Evolutionary conservation across 2,888 invertebrate genomes (phyloP), one percentile per base, ranked within the genome.

Genomic region (Polyommatus icarus): DNA sequence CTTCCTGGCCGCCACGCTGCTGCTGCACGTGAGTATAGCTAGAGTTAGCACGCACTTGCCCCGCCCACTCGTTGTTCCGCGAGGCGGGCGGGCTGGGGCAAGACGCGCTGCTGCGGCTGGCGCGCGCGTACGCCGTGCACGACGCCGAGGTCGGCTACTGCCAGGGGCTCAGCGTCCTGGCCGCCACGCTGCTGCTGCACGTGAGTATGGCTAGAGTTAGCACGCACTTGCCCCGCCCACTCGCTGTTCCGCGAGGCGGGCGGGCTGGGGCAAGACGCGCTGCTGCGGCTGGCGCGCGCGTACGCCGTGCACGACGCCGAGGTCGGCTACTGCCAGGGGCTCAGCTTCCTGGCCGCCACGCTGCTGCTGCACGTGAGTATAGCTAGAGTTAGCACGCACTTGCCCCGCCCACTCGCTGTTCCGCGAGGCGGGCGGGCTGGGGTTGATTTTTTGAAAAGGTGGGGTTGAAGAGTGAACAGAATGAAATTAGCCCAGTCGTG

Each of bases 321-420:
- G 94, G 98, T 99, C 80, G 99, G 99, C 78, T 99, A 99, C 93
- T 99, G 99, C 89, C 99, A 99, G 93, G 99, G 99, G 7, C 95
- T 99, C 79, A 99, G 99, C 90, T 99, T 99, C 90, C 95, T 99
- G 61, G 99, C 99, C 59, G 99, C 99, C 80, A 98, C 99, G 77
- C 94, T 99, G 78, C 94, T 99, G 50, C 94, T 99, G 81, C 99
- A 99, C 89, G 99, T 99, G 90, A 96, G 97, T 95, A 40, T 18
- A 75, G 2, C 20, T 0, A 24, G 10, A 20, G 20, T 40, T 10
- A 8, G 36, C 3, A 36, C 96, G 99, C 83, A 99, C 99, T 54
- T 99, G 99, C 94, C 99, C 99, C 12, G 99, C 99, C 54, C 99
- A 99, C 91, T 99, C 99, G 87, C 98, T 97, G 93, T 99, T 99